These are phyloP conservation scores for Temnopleurus reevesii DNA, from an alignment of 53 echinoderm and acorn worm genomes.

Conservation along the genomic window DNA sequence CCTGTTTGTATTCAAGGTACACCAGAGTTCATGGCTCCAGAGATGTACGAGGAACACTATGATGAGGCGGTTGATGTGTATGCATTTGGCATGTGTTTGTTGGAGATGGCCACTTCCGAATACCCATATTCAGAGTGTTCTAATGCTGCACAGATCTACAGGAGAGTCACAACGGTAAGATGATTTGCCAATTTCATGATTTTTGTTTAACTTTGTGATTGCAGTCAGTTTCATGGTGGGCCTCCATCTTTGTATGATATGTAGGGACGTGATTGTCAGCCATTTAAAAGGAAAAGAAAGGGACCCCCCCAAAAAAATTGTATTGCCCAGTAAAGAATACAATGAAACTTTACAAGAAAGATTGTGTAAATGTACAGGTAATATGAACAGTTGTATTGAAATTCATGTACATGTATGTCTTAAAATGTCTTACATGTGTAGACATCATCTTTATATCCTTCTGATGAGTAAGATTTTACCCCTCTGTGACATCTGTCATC, in stretches of 20 bases:
- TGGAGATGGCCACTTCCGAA: constrained; percentile 99
- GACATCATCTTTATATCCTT: no score
- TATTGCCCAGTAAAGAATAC: no score
- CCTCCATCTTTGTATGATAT: neutral
- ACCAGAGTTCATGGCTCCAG: constrained; percentile 99
- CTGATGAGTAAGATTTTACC: no score
- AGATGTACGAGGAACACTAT: constrained; percentile 99
- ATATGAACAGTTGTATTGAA: no score
- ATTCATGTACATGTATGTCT: no score
- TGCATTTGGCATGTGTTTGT: constrained; percentile 98
- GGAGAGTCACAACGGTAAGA: constrained; percentile 95
- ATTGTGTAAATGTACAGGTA: no score
- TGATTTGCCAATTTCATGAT: neutral
- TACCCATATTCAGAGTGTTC: constrained; percentile 96
- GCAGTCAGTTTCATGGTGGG: neutral
- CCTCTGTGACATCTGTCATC: constrained; percentile 11
- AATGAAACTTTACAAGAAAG: no score
- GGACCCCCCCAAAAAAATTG: no score
- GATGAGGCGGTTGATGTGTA: constrained; percentile 98
- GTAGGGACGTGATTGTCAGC: neutral
- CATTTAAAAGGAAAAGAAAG: no score
- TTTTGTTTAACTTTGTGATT: neutral
- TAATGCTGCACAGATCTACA: constrained; percentile 96
- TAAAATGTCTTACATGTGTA: no score
- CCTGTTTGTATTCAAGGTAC: constrained; percentile 97